These are phyloP conservation scores for Aurelia aurita complex sp. Pacific DNA, from an alignment of 30 jellyfish, hydroid and myxozoan species.

Conservation along the genomic window DNA sequence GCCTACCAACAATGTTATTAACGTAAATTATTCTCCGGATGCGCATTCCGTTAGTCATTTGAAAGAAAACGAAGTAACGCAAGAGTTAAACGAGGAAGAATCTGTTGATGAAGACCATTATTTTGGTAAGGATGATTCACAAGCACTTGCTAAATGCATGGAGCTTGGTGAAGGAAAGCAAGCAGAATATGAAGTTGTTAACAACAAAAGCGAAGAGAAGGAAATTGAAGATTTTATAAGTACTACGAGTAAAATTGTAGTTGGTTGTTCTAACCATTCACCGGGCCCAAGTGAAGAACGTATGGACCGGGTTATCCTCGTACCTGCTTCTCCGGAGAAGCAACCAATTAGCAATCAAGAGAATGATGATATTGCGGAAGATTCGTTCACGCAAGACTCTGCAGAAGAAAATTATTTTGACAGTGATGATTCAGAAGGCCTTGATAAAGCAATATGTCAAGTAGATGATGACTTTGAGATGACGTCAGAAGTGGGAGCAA, in stretches of 20 bases:
- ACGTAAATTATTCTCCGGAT: too few species aligned
- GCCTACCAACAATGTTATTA: too few species aligned
- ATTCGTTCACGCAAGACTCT: background rate
- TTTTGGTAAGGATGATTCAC: too few species aligned
- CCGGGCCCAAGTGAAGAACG: too few species aligned
- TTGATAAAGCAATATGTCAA: constrained; percentile 8
- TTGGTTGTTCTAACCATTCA: background rate
- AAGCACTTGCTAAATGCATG: too few species aligned
- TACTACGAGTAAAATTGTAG: background rate
- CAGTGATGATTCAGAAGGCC: constrained; percentile 22
- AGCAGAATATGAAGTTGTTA: background rate
- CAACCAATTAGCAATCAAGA: background rate
- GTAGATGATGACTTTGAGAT: constrained; percentile 18
- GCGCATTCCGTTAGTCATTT: too few species aligned
- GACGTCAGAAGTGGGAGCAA: background rate
- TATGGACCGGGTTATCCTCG: too few species aligned
- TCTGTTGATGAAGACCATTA: too few species aligned
- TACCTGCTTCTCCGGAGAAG: too few species aligned
- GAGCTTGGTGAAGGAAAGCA: too few species aligned
- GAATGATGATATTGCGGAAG: background rate
- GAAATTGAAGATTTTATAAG: background rate
- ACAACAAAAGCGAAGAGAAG: background rate
- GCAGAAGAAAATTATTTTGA: constrained; percentile 8
- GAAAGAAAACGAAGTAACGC: too few species aligned
- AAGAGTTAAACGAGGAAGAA: too few species aligned